Evolutionary conservation across 2,797 vertebrate species (phyloP).

Genomic region (Cheracebus regulus): DNA sequence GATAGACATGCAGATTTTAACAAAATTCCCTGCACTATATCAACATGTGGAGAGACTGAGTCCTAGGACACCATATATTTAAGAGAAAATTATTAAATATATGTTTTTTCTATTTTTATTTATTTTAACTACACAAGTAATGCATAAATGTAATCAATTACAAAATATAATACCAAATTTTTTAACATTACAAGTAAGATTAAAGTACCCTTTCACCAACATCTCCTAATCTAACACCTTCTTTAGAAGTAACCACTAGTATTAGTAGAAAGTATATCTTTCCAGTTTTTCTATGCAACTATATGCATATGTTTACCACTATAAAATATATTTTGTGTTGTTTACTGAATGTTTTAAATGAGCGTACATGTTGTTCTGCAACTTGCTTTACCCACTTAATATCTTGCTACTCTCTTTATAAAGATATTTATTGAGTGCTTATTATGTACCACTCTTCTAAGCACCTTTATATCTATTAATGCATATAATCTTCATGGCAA

Average conservation of each 20-base stretch:
- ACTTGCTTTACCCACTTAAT: background rate
- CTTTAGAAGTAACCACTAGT: background rate
- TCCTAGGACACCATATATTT: background rate
- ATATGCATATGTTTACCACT: background rate
- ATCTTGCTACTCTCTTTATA: background rate
- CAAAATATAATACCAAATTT: background rate
- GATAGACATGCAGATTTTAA: background rate
- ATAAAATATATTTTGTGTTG: background rate
- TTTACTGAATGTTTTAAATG: conserved; percentile 33
- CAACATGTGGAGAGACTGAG: background rate
- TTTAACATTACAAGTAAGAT: background rate
- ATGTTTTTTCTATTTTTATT: background rate
- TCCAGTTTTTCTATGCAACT: background rate
- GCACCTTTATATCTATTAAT: background rate
- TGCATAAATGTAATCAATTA: background rate
- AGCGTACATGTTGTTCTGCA: background rate
- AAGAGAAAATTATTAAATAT: background rate
- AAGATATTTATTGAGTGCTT: background rate
- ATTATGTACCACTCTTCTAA: background rate
- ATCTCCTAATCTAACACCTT: background rate
- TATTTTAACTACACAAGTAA: background rate
- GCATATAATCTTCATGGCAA: conserved; percentile 38
- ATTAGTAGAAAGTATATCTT: background rate
- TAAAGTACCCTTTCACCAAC: background rate
- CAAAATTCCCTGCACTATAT: background rate